Conservation (phyloP, 1,140 invertebrate genomes). For the Cheumatopsyche charites region DNA sequence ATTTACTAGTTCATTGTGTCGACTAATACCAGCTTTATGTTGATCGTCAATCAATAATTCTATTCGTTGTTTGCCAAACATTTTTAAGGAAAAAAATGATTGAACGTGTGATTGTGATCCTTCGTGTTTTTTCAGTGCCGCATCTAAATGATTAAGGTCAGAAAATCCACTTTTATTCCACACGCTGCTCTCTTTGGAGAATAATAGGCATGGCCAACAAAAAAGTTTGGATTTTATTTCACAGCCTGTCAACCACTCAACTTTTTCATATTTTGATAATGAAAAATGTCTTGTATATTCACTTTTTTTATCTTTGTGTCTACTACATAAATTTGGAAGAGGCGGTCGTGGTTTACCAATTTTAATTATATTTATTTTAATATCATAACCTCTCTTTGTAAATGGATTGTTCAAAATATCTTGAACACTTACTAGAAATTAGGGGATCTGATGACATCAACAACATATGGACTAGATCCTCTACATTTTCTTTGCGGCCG, state of each 20-base stretch:
- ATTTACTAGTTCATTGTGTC: neutral
- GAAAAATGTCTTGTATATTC: conserved; percentile 16
- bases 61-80: conserved; percentile 15
- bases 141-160: conserved; percentile 13
- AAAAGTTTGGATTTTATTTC: conserved; percentile 18
- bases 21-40: neutral
- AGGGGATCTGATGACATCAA: too few relatives aligned
- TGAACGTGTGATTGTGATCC: conserved; percentile 16
- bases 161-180: conserved; percentile 23
- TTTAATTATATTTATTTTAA: conserved; percentile 41
- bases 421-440: too few relatives aligned
- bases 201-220: conserved; percentile 25
- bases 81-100: conserved; percentile 1
- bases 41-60: neutral
- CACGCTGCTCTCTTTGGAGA: conserved; percentile 12
- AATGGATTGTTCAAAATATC: too few relatives aligned
- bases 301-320: conserved; percentile 8
- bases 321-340: conserved; percentile 10
- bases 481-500: too few relatives aligned
- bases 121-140: conserved; percentile 4
- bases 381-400: conserved; percentile 13
- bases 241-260: conserved; percentile 14
- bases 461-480: too few relatives aligned
- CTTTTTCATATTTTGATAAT: conserved; percentile 1
- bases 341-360: conserved; percentile 2